phyloP scores from a whole-genome alignment of 2,888 invertebrate species.

The Yponomeuta cagnagella region DNA sequence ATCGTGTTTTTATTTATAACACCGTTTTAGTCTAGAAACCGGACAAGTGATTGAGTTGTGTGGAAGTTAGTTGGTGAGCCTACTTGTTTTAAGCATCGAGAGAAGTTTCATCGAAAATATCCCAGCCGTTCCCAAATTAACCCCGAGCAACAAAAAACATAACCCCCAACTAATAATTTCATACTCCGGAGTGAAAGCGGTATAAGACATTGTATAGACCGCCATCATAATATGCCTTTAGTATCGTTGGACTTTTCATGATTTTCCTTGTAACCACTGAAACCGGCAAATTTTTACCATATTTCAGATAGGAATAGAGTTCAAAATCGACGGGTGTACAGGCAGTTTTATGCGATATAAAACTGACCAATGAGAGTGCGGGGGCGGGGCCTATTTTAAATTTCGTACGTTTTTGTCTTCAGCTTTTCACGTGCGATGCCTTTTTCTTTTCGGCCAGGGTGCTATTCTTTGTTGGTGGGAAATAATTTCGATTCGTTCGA shows the following conservation, averaged over 20 bases:
- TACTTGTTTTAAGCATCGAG: too few species aligned
- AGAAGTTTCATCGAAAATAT: background rate
- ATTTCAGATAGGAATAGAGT: background rate
- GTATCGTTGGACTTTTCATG: conserved; percentile 3
- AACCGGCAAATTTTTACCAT: background rate
- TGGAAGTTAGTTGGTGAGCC: too few species aligned
- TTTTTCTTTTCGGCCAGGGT: conserved; percentile 38
- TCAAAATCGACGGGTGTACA: background rate
- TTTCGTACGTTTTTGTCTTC: conserved; percentile 59
- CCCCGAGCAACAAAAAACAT: background rate
- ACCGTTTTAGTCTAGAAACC: too few species aligned
- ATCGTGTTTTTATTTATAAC: too few species aligned
- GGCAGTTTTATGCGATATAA: background rate
- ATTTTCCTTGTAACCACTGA: background rate
- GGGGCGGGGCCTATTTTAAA: conserved; percentile 68
- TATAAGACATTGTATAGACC: background rate
- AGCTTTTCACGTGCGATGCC: conserved; percentile 29
- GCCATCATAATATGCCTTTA: background rate
- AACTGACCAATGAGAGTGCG: conserved; percentile 21
- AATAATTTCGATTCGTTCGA: background rate
- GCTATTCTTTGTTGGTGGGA: conserved; percentile 17
- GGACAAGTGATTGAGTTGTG: too few species aligned
- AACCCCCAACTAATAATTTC: conserved; percentile 3
- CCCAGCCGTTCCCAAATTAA: background rate
- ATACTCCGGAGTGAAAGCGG: background rate